A percentile compares a stretch with the other conserved stretches of the same genome.
These are phyloP conservation scores for Pilophorus perplexus DNA, from an alignment of 2,888 invertebrate genomes.

Conservation along the genomic window DNA sequence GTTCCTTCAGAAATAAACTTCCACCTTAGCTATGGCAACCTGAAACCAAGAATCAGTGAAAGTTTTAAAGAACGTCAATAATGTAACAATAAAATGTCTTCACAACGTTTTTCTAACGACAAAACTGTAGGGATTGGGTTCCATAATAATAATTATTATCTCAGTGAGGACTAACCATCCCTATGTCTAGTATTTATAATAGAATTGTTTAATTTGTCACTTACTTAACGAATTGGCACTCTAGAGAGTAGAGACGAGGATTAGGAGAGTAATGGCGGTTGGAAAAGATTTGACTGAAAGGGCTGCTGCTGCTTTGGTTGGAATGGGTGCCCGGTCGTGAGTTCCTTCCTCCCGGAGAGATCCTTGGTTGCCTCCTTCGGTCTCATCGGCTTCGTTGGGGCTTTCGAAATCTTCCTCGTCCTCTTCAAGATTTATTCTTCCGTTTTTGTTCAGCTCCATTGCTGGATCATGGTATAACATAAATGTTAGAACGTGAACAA, in stretches of 20 bases:
- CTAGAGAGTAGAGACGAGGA: slow-evolving; percentile 8
- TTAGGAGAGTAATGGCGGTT: slow-evolving; percentile 5
- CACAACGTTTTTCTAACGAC: too few relatives aligned
- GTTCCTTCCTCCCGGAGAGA: slow-evolving; percentile 48
- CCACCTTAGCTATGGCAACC: too few relatives aligned
- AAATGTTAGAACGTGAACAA: neutral
- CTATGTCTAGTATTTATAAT: too few relatives aligned
- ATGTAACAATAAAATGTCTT: too few relatives aligned
- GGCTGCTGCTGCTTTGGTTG: neutral
- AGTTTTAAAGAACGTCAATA: too few relatives aligned
- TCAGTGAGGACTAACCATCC: too few relatives aligned
- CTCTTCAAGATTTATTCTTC: slow-evolving; percentile 35
- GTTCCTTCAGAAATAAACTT: too few relatives aligned
- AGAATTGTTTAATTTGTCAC: too few relatives aligned
- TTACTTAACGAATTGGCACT: slow-evolving; percentile 26
- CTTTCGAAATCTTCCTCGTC: slow-evolving; percentile 42
- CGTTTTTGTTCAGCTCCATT: slow-evolving; percentile 49
- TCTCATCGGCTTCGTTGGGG: slow-evolving; percentile 45
- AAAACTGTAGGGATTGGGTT: too few relatives aligned
- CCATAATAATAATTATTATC: too few relatives aligned
- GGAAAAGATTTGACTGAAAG: neutral
- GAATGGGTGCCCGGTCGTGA: slow-evolving; percentile 4
- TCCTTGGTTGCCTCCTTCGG: slow-evolving; percentile 49
- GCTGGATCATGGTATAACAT: slow-evolving; percentile 44
- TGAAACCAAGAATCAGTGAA: too few relatives aligned